These are phyloP conservation scores for Oryctolagus cuniculus DNA, from an alignment of 2,113 vertebrate genomes.

Conservation along the genomic window DNA sequence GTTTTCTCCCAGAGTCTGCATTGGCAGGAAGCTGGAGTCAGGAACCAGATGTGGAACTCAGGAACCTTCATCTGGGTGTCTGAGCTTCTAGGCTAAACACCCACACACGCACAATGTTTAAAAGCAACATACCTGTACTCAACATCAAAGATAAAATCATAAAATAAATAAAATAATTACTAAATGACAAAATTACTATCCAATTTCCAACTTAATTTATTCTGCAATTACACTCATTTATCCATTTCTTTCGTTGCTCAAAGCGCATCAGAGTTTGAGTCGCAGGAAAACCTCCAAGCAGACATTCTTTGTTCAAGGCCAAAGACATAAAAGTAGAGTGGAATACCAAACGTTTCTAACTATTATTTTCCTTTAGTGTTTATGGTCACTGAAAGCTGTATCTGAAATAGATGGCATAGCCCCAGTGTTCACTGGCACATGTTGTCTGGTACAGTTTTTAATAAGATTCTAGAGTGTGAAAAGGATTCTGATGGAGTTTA, in stretches of 20 bases:
- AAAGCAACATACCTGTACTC: conserved; percentile 51
- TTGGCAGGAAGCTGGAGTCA: no score
- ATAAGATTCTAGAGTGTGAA: conserved; percentile 28
- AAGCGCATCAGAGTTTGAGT: conserved; percentile 49
- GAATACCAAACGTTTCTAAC: conserved; percentile 39
- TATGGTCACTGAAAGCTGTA: conserved; percentile 4
- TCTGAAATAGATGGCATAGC: conserved; percentile 4
- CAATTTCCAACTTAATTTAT: conserved; percentile 63
- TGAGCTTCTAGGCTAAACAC: no score
- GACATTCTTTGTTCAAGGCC: conserved; percentile 2
- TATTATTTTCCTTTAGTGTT: conserved; percentile 45
- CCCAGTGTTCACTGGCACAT: neutral
- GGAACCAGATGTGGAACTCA: no score
- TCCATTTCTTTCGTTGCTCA: conserved; percentile 61
- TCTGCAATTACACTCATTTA: conserved; percentile 65
- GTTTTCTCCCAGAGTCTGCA: no score
- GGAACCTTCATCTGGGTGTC: no score
- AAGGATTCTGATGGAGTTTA: conserved; percentile 59
- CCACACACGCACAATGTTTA: conserved; percentile 4
- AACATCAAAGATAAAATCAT: conserved; percentile 56
- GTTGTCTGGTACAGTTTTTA: neutral
- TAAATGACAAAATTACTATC: conserved; percentile 49
- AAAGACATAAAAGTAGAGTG: conserved; percentile 35
- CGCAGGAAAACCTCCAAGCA: conserved; percentile 53
- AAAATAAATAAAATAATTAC: conserved; percentile 28